phyloP scores from a whole-genome alignment of 92 coral and sea anemone genomes.

The Palythoa heliodiscus region DNA sequence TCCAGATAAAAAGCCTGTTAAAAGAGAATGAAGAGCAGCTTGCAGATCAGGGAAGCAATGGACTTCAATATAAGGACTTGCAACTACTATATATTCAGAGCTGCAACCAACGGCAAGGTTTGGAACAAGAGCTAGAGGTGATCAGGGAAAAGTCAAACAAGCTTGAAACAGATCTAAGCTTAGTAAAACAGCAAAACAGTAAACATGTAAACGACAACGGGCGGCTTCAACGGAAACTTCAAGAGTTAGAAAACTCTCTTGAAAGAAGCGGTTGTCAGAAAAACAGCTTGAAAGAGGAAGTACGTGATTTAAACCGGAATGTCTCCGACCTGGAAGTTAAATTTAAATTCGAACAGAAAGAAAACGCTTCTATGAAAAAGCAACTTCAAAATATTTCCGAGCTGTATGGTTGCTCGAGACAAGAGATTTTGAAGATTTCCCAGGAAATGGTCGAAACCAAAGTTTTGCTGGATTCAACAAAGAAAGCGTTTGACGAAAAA shows the following conservation, averaged over 20 bases:
- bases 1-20: background rate
- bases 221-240: conserved; percentile 13
- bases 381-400: conserved; percentile 10
- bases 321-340: conserved; percentile 12
- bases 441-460: conserved; percentile 24
- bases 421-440: conserved; percentile 8
- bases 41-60: conserved; percentile 10
- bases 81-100: background rate
- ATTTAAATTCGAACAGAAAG: conserved; percentile 7
- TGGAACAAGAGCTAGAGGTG: conserved; percentile 16
- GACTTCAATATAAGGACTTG: background rate
- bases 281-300: background rate
- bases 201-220: conserved; percentile 1
- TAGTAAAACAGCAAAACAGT: background rate
- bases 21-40: conserved; percentile 6
- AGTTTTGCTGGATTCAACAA: conserved; percentile 4
- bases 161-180: conserved; percentile 8
- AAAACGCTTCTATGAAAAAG: conserved; percentile 12
- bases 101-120: background rate
- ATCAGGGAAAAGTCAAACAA: background rate
- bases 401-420: conserved; percentile 10
- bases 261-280: background rate
- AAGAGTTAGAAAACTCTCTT: conserved; percentile 3
- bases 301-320: conserved; percentile 7
- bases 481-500: background rate